Evolutionary conservation across 1,140 invertebrate genomes (phyloP).

Genomic region (Cyclargus thomasi): DNA sequence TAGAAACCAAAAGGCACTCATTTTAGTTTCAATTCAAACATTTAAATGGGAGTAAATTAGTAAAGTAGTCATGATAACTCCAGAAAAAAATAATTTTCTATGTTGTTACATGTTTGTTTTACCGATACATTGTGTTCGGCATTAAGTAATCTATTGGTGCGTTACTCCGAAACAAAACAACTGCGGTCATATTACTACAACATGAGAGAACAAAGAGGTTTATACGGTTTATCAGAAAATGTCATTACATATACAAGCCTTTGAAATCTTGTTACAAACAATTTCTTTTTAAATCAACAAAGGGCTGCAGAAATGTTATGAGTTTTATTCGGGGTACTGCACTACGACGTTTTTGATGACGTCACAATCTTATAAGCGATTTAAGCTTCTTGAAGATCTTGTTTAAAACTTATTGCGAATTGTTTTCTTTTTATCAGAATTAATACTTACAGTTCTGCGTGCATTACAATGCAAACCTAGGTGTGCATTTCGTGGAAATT

Average conservation of each 20-base stretch:
- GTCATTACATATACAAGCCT: conserved; percentile 49
- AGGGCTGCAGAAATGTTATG: conserved; percentile 39
- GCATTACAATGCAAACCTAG: no score
- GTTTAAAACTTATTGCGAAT: no score
- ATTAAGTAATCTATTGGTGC: conserved; percentile 30
- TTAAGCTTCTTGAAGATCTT: no score
- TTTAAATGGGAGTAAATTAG: no score
- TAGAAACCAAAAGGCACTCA: no score
- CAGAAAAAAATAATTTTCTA: neutral
- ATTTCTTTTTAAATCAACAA: conserved; percentile 50
- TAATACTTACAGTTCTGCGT: no score
- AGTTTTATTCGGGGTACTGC: conserved; percentile 54
- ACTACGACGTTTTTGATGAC: neutral
- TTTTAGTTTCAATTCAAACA: no score
- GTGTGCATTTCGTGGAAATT: no score
- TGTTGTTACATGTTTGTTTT: conserved; percentile 12
- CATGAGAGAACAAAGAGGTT: conserved; percentile 61
- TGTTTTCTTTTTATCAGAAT: no score
- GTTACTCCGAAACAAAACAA: conserved; percentile 41
- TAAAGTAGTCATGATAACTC: neutral
- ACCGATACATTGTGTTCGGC: conserved; percentile 21
- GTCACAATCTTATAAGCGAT: neutral
- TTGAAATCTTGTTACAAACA: conserved; percentile 56
- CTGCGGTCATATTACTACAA: conserved; percentile 44
- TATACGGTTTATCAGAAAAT: conserved; percentile 62